These are phyloP conservation scores for Drosophila diplacantha DNA, from an alignment of 2,888 invertebrate species.

Conservation along the genomic window DNA sequence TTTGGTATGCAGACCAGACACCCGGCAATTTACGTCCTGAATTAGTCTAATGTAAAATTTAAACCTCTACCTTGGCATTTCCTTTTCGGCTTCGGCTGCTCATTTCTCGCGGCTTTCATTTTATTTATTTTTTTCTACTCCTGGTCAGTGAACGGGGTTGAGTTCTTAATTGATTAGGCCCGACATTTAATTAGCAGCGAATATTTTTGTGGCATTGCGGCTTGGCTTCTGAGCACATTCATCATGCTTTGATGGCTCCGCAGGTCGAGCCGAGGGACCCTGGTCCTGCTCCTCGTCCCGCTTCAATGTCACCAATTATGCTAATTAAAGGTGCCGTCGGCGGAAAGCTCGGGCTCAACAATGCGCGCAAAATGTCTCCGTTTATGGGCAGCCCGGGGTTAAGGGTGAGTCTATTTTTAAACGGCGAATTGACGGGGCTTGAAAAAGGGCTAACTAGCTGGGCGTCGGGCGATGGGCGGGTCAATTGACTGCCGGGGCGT, in stretches of 20 bases:
- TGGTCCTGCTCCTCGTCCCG: background rate
- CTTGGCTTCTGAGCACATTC: conserved; percentile 42
- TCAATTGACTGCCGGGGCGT: conserved; percentile 56
- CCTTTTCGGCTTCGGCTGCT: conserved; percentile 15
- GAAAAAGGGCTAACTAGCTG: conserved; percentile 40
- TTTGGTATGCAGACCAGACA: conserved; percentile 63
- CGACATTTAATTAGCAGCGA: conserved; percentile 62
- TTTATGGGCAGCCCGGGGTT: conserved; percentile 16
- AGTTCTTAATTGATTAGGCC: conserved; percentile 61
- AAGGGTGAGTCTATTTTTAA: conserved; percentile 49
- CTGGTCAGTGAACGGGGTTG: conserved; percentile 28
- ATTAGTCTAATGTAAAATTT: conserved; percentile 74
- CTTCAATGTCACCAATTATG: conserved; percentile 63
- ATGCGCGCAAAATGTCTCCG: conserved; percentile 58
- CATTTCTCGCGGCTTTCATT: conserved; percentile 5
- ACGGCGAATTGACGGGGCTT: conserved; percentile 41
- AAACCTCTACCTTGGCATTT: conserved; percentile 37
- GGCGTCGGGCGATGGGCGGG: conserved; percentile 4
- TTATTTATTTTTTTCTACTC: background rate
- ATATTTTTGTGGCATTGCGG: conserved; percentile 38
- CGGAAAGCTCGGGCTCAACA: conserved; percentile 51
- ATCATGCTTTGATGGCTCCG: conserved; percentile 40
- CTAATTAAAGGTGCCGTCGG: conserved; percentile 57
- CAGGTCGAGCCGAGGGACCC: conserved; percentile 5
- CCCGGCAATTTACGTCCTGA: conserved; percentile 71